Percentiles rank a stretch among this genome's conserved stretches.
Evolutionary conservation across 2,797 vertebrate genomes (phyloP).

Genomic region (Acanthis flammea): DNA sequence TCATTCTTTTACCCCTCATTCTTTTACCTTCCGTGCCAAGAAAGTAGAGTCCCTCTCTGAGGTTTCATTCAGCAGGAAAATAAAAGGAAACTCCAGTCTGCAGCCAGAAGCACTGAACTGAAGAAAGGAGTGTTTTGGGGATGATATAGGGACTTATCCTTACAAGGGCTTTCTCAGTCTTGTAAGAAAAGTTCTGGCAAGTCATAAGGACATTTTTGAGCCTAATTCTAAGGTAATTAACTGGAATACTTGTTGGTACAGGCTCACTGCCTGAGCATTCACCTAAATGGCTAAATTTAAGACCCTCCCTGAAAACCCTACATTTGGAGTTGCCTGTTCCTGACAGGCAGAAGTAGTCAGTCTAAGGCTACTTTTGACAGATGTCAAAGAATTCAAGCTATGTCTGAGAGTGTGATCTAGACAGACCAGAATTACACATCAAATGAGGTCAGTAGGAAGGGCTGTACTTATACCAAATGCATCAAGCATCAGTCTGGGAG

Average conservation of each 20-base stretch:
- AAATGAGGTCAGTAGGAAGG: not conserved
- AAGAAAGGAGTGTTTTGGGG: not conserved
- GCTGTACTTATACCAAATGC: not conserved
- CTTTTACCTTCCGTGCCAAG: not conserved
- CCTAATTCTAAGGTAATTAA: not conserved
- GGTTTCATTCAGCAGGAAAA: not conserved
- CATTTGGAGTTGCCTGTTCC: not conserved
- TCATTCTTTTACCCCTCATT: not conserved
- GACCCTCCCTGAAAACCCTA: not conserved
- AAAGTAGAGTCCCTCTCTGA: not conserved
- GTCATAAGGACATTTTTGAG: not conserved
- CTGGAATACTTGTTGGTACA: not conserved
- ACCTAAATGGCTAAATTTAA: not conserved
- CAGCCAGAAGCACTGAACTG: not conserved
- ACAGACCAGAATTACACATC: not conserved
- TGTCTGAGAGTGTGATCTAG: not conserved
- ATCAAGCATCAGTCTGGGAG: not conserved
- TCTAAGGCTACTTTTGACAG: not conserved
- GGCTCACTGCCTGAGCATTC: not conserved
- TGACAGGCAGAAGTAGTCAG: not conserved
- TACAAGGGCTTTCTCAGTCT: not conserved
- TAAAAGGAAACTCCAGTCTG: not conserved
- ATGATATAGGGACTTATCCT: not conserved
- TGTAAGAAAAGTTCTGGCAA: not conserved
- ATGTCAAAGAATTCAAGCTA: not conserved